Evolutionary conservation across 2,888 invertebrate species (phyloP).

Genomic region (Monopis laevigella): DNA sequence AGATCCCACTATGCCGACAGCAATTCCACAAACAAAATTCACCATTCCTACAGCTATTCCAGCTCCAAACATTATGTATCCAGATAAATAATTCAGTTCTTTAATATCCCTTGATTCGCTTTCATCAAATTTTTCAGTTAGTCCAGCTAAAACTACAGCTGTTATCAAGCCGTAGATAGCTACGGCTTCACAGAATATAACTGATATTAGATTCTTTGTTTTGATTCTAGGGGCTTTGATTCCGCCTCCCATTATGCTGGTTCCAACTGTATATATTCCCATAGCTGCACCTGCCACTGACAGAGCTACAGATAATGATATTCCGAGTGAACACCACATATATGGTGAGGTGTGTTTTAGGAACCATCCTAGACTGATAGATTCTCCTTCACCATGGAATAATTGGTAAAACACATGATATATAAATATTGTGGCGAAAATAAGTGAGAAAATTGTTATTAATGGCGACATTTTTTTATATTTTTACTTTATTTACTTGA

Average conservation of each 20-base stretch:
- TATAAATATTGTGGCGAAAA: conserved; percentile 14
- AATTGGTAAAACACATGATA: conserved; percentile 60
- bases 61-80: conserved; percentile 89
- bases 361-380: conserved; percentile 83
- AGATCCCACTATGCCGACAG: conserved; percentile 95
- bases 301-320: conserved; percentile 84
- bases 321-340: conserved; percentile 89
- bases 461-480: conserved; percentile 1
- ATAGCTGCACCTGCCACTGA: conserved; percentile 92
- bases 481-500: too few species aligned
- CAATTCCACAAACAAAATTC: conserved; percentile 85
- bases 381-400: conserved; percentile 77
- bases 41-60: conserved; percentile 90
- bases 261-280: conserved; percentile 92
- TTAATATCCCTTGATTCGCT: conserved; percentile 31
- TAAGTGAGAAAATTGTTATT: not conserved
- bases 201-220: conserved; percentile 94
- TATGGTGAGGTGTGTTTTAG: conserved; percentile 81
- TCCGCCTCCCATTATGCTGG: conserved; percentile 89
- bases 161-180: conserved; percentile 97
- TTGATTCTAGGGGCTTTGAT: conserved; percentile 93
- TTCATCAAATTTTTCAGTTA: conserved; percentile 58
- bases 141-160: conserved; percentile 87
- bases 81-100: conserved; percentile 73
- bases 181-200: conserved; percentile 96